Conservation (phyloP, 1,140 invertebrate genomes). For the Calephelis nemesis region DNA sequence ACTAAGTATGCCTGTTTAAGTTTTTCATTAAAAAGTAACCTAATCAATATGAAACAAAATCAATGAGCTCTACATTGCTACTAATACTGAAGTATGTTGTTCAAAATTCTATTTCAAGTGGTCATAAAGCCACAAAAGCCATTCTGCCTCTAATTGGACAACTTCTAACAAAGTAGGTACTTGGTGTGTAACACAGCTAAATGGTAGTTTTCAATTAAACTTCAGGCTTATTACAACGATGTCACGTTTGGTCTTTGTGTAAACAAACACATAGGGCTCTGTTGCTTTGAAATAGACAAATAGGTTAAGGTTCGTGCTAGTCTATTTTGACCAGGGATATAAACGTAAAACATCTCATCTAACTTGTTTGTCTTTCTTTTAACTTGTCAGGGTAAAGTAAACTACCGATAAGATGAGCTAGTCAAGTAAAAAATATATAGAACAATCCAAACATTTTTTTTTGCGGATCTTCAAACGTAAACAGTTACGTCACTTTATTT, state of each 20-base stretch:
- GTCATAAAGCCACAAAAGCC: constrained; percentile 6
- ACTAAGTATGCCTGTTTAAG: no score
- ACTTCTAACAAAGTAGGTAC: constrained; percentile 15
- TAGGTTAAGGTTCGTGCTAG: constrained; percentile 1
- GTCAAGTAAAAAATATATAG: no score
- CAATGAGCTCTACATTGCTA: neutral
- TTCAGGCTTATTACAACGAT: constrained; percentile 13
- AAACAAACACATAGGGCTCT: constrained; percentile 10
- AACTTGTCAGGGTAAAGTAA: no score
- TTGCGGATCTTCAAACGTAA: no score
- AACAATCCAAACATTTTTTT: no score
- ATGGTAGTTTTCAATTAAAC: constrained; percentile 17
- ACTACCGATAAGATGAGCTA: no score
- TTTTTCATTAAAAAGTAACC: no score
- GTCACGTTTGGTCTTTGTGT: constrained; percentile 11
- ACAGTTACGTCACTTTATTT: no score
- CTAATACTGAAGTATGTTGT: neutral
- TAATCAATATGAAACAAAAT: no score
- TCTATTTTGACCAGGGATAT: neutral
- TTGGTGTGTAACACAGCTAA: constrained; percentile 13
- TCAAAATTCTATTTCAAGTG: constrained; percentile 1
- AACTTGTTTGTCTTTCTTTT: no score
- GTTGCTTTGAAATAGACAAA: constrained; percentile 5
- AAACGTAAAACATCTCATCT: no score
- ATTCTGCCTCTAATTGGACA: constrained; percentile 16